Evolutionary conservation across 2,797 vertebrate species (phyloP).

Genomic region (Cossypha heuglini): DNA sequence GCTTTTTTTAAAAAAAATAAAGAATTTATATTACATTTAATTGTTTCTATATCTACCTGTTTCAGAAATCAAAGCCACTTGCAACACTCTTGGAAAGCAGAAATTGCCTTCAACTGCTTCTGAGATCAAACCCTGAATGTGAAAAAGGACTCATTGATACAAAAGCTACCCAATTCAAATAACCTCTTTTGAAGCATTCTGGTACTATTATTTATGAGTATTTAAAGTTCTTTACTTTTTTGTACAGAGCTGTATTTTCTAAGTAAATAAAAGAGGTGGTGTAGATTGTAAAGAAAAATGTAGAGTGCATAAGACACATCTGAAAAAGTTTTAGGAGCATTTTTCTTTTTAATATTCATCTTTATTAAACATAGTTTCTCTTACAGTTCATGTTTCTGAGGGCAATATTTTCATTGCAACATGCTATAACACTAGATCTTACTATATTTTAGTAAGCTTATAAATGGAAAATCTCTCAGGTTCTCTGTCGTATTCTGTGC

Average conservation of each 20-base stretch:
- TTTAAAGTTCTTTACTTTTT: not conserved
- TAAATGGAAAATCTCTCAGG: not conserved
- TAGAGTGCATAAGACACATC: not conserved
- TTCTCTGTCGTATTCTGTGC: not conserved
- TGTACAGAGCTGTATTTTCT: not conserved
- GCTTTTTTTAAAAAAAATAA: not conserved
- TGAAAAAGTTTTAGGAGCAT: not conserved
- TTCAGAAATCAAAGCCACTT: not conserved
- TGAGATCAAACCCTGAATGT: not conserved
- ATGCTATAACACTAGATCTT: fast-evolving
- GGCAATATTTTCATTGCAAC: not conserved
- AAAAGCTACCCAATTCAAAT: not conserved
- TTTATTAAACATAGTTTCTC: not conserved
- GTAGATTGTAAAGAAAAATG: not conserved
- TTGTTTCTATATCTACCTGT: not conserved
- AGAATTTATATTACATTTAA: not conserved
- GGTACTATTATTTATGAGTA: not conserved
- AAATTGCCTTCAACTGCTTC: not conserved
- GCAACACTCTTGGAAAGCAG: not conserved
- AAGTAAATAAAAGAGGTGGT: not conserved
- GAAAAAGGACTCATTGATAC: not conserved
- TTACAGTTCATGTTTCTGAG: not conserved
- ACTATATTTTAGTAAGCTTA: not conserved
- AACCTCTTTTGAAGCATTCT: not conserved
- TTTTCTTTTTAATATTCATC: not conserved